Base-by-base conservation (phyloP, 2,888 invertebrate genomes). In the Ornithoptera alexandrae region DNA sequence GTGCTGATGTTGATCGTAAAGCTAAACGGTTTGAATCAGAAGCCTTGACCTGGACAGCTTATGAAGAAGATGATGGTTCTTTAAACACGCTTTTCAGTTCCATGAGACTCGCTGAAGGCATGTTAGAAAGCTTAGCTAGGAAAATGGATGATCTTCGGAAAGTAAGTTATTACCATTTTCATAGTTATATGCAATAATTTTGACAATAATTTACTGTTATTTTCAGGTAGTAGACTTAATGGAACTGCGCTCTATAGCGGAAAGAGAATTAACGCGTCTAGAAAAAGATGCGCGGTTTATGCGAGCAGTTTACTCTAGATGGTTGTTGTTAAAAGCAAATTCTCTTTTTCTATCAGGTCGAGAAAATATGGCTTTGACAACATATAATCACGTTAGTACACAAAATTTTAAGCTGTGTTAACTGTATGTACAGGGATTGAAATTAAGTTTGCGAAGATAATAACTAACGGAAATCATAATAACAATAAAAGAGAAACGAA, bases 221-320 rank as follows among this genome's bases (percentile, higher is more conserved):
- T 73, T 78, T 60, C 67, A 92, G 92, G 88, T 92, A 18, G 92
- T 92, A 7, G 90, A 92, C 74, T 73, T 92, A 39, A 88, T 92
- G 90, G 90, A 92, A 71, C 76, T 92, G 18, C 87, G 89, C 1
- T 92, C 92, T 0, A 82, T 90, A 74, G 92, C 92, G 6, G 91
- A 90, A 66, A 79, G 84, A 50, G 90, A 91, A 71, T 80, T 92
- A 2, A 74, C 73, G 12, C 80, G 79, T 59, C 73, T 92, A 58
- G 92, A 92, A 72, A 82, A 77, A 59, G 88, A 90, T 68, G 81
- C 84, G 15, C 85, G 84, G 39, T 30, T 82, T n/a, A 74, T 86
- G 73, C 84, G 84, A 6, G 71, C 81, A 0, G 63, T 89, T 15
- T 85, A 82, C 72, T 89, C 90, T 5, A 85, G 90, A n/a, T 91